These are phyloP conservation scores for Laterallus jamaicensis DNA, from an alignment of 2,113 vertebrate genomes.

Conservation along the genomic window DNA sequence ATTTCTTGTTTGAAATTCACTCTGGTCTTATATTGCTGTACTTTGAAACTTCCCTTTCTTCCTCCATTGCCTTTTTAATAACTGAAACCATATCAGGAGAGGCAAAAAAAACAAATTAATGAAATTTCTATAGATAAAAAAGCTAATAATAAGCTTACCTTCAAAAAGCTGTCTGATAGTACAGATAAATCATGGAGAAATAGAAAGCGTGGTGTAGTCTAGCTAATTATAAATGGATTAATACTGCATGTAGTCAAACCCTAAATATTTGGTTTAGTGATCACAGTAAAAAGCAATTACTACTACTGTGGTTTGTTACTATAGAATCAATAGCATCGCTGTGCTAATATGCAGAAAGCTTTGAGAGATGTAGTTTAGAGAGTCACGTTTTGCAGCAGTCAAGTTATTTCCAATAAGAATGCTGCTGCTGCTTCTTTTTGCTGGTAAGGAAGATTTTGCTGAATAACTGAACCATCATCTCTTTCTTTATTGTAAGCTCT, in stretches of 20 bases:
- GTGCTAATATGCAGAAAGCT: neutral
- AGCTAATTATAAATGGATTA: constrained; percentile 73
- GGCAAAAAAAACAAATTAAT: constrained; percentile 32
- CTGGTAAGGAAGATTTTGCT: neutral
- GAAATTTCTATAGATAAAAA: constrained; percentile 60
- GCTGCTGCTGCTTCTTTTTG: neutral
- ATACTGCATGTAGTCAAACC: constrained; percentile 46
- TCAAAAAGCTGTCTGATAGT: constrained; percentile 60
- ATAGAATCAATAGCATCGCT: constrained; percentile 28
- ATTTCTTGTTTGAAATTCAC: constrained; percentile 47
- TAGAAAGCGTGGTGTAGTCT: constrained; percentile 52
- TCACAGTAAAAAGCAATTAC: constrained; percentile 66
- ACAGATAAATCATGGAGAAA: constrained; percentile 60
- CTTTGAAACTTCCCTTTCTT: constrained; percentile 42
- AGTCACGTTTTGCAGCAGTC: neutral
- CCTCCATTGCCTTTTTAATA: constrained; percentile 59
- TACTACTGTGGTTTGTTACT: constrained; percentile 28
- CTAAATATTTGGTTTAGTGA: constrained; percentile 62
- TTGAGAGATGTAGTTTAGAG: neutral
- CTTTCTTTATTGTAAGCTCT: neutral
- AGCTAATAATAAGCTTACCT: constrained; percentile 54
- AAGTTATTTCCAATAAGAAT: neutral
- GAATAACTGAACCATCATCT: neutral
- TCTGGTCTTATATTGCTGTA: constrained; percentile 11
- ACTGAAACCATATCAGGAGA: constrained; percentile 41